Conservation (phyloP, 2,888 invertebrate genomes). For the Drosophila basisetae region DNA sequence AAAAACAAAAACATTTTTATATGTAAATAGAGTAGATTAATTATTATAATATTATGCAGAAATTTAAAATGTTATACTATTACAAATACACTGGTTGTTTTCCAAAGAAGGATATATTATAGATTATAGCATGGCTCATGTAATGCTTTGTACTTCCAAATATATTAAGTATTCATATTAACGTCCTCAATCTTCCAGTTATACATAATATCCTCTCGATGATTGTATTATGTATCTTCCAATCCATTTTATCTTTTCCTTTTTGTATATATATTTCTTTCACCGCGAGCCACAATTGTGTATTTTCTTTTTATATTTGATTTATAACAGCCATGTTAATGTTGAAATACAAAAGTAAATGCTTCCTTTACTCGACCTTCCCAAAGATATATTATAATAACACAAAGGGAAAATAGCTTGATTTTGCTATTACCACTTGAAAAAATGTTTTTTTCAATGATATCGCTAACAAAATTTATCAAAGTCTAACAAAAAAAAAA, state of each 20-base stretch:
- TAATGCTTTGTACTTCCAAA: constrained; percentile 34
- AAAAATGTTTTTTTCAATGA: neutral
- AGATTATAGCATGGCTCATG: constrained; percentile 33
- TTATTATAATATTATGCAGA: constrained; percentile 44
- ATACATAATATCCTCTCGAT: constrained; percentile 16
- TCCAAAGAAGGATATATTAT: constrained; percentile 28
- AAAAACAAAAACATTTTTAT: constrained; percentile 15
- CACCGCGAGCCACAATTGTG: constrained; percentile 6
- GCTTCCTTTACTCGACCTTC: constrained; percentile 29
- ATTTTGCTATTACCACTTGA: constrained; percentile 4
- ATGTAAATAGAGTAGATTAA: constrained; percentile 61
- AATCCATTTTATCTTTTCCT: constrained; percentile 5
- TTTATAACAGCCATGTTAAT: neutral
- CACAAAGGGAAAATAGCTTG: constrained; percentile 6
- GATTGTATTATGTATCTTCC: constrained; percentile 26
- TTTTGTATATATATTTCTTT: constrained; percentile 11
- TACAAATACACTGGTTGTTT: constrained; percentile 38
- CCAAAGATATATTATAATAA: constrained; percentile 13
- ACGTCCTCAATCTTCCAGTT: constrained; percentile 32
- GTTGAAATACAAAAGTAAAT: constrained; percentile 2
- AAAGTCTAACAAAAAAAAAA: constrained; percentile 7
- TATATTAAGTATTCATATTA: constrained; percentile 35
- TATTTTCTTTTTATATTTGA: constrained; percentile 5
- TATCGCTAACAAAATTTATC: constrained; percentile 15
- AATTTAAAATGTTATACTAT: constrained; percentile 47